Base-by-base conservation (phyloP, 2,888 invertebrate genomes). In the Drosophila formosana region DNA sequence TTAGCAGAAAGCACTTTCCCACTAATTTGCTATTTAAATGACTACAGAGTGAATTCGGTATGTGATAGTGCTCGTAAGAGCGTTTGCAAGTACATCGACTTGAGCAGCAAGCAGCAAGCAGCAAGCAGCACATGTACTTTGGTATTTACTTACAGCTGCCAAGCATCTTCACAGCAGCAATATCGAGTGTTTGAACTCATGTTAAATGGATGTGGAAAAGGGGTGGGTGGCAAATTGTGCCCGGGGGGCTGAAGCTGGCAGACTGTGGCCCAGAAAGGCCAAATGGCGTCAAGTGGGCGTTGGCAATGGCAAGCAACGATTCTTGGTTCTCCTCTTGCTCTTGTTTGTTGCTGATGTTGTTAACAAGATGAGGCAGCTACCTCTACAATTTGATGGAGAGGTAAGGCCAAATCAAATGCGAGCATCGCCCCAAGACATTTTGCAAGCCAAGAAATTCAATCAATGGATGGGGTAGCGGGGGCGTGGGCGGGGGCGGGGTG, bases 351-450 rank as follows among this genome's bases (percentile, higher is more conserved):
- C 43, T 52, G 66, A 66, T 72, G 78, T 66, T 82, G 82, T 82
- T 87, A 84, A 82, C 88, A 77, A 84, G 88, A 58, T 69, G 58
- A 43, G 65, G 45, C 61, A 66, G 50, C 69, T 30, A 82, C 77
- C 85, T 82, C 78, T 58, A 58, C 80, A 78, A 82, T 85, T 85
- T 82, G 69, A 79, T 25, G 11, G 46, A 2, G n/a, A 37, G 53
- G 41, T 41, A 49, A 53, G 39, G 69, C 66, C 51, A 75, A 80
- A 86, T 75, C 83, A 67, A 72, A 78, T 74, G 67, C 58, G 46
- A 64, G 39, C 75, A 68, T 50, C 45, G 68, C 75, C 75, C 60
- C 66, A 82, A 82, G 82, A 65, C 73, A 66, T 58, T 66, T 66
- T 37, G 11, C 49, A 53, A 64, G 55, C 26, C 57, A 58, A 46